Base-by-base conservation (phyloP, 2,888 invertebrate genomes). In the Meiosimyza decipiens region DNA sequence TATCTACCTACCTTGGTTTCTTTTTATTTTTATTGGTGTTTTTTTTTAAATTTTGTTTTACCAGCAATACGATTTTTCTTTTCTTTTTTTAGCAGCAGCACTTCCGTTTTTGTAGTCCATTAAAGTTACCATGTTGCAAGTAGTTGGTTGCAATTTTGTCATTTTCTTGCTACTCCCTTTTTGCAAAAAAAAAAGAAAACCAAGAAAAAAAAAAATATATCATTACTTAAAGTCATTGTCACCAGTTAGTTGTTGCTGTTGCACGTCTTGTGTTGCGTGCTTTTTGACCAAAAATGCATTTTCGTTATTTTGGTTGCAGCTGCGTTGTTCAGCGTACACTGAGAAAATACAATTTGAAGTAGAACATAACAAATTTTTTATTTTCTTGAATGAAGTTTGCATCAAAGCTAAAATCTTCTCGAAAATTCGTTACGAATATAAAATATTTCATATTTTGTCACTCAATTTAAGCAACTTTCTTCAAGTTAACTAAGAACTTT, bases 271-370 rank as follows among this genome's bases (percentile, higher is more conserved):
- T 28, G 57, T 55, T 57, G 47, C 54, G 16, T 33, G 33, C 59
- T 65, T 28, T 72, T 67, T 73, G 71, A 57, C 71, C 73, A 62
- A 49, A 68, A 73, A 75, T 78, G 78, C 78, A 78, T 75, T 77
- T 78, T 76, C 76, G 75, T 78, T 78, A 74, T 74, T 75, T 75
- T 74, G 73, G 74, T 74, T 75, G 78, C 78, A 78, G 78, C 78
- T 78, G 78, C 71, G 77, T 33, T 28, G 60, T 50, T 11, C 18
- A n/a, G 13, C 7, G 52, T 33, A 69, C 62, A 65, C 70, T 60
- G n/a, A 28, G 9, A 40, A 40, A 40, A 40, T 6, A 18, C 9
- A n/a, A 47, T 16, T n/a, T 15, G 22, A 22, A 22, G 28, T 22
- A 28, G 2, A 28, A 28, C 28, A 4, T 28, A 28, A 28, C 3